Base-by-base conservation (phyloP, 2,888 invertebrate genomes). In the Argyra leucocephala region DNA sequence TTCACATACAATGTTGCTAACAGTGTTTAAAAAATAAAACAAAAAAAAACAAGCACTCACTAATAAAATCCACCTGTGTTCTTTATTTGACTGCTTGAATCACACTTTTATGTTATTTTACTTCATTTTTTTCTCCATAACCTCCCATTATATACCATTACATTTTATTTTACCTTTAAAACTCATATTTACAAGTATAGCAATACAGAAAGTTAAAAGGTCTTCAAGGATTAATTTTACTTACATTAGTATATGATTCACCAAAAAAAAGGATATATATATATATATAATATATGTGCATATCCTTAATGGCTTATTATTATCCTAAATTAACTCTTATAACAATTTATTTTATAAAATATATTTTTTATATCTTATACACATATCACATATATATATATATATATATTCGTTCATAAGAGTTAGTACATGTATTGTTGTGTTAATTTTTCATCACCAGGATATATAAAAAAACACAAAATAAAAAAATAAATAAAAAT, bases 291-390 rank as follows among this genome's bases (percentile, higher is more conserved):
- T 4, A 7, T 10, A 31, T 10, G 12, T 6, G 4, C 7, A 26
- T 10, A 37, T 37, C 15, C 48, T 48, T 48, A 48, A 48, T 48
- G 48, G 48, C 15, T 48, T 48, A 48, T 48, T 48, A 48, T 48
- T 48, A 48, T 48, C 48, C 48, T 48, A 48, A 48, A 48, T 48
- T 48, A 48, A 48, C 48, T 48, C 48, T 12, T 37, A 48, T 48
- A 48, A 48, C 48, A 48, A 18, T 48, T 48, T 31, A 31, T n/a
- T n/a, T n/a, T n/a, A n/a, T n/a, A n/a, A n/a, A n/a, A n/a, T n/a
- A n/a, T n/a, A n/a, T n/a, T n/a, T n/a, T n/a, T n/a, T n/a, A n/a
- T n/a, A n/a, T n/a, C n/a, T n/a, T n/a, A n/a, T n/a, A n/a, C n/a
- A n/a, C n/a, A n/a, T n/a, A n/a, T n/a, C n/a, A n/a, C n/a, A n/a